Base-by-base conservation (phyloP, 1,140 invertebrate species). In the Procambarus virginalis region DNA sequence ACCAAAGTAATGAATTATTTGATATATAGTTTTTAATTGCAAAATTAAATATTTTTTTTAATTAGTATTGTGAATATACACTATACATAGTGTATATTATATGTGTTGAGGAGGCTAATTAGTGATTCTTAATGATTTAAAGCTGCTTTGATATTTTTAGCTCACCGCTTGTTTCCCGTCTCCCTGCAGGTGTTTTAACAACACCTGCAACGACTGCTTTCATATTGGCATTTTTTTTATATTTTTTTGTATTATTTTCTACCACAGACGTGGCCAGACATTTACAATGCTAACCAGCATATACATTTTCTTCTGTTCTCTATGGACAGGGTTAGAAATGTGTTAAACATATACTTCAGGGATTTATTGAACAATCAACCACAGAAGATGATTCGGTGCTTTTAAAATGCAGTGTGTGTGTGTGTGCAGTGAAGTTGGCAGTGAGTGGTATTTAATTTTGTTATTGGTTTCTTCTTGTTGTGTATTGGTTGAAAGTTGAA, bases 41-140 rank as follows among this genome's bases (percentile, higher is more conserved):
- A n/a, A 80, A 73, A 55, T 51, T 34, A 82, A 58, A 55, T 77
- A 58, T 49, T 58, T 73, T 82, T 88, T 88, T 78, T 88, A 80
- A 88, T 87, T 80, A 80, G 81, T 87, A 77, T 87, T 88, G 86
- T 88, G 86, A 82, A 83, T 89, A 84, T 68, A 73, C 64, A 82
- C 55, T n/a, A 55, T 89, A 73, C 51, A 73, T n/a, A n/a, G n/a
- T n/a, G n/a, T n/a, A n/a, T n/a, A n/a, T n/a, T n/a, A n/a, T n/a
- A n/a, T n/a, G 45, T 77, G 80, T 89, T 78, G 73, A 83, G 49
- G 78, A 68, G 58, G 70, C 48, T 81, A 82, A 55, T 17, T 68
- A 84, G 81, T 82, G 81, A 84, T 51, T 83, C 70, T 46, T 77
- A 64, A 84, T 83, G 70, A 83, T 84, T 89, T 83, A 73, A 84